phyloP scores from a whole-genome alignment of 2,888 invertebrate species.

The Ophion ellenae region DNA sequence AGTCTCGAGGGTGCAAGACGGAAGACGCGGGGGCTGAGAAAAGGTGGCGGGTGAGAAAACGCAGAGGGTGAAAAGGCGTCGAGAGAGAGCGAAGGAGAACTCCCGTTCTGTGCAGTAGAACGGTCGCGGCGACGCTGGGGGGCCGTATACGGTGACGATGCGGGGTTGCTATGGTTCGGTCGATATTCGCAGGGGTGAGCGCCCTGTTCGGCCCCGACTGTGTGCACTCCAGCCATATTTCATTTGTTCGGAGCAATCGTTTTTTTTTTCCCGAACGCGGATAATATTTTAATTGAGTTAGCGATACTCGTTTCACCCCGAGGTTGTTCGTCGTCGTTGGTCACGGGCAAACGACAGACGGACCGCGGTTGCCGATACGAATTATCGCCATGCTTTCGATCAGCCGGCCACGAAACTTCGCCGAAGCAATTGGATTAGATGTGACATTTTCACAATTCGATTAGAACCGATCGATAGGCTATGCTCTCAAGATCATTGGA shows the following conservation, averaged over 20 bases:
- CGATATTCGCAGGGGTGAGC: constrained; percentile 79
- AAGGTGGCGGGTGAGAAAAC: constrained; percentile 32
- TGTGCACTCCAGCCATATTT: constrained; percentile 23
- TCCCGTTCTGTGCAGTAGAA: constrained; percentile 16
- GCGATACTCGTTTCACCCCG: constrained; percentile 25
- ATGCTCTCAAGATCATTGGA: neutral
- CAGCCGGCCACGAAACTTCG: neutral
- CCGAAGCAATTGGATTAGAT: neutral
- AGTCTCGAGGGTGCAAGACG: constrained; percentile 42
- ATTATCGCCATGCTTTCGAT: neutral
- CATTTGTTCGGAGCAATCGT: constrained; percentile 36
- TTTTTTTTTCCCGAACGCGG: constrained; percentile 40
- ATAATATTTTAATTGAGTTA: constrained; percentile 62
- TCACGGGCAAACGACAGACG: neutral
- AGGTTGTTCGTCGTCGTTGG: neutral
- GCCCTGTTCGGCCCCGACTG: constrained; percentile 72
- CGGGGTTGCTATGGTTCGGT: constrained; percentile 71
- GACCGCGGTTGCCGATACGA: neutral
- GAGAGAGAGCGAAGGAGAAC: neutral
- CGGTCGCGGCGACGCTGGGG: constrained; percentile 30
- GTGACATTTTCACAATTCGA: neutral
- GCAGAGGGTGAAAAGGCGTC: constrained; percentile 46
- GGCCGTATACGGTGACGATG: constrained; percentile 51
- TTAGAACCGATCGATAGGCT: neutral
- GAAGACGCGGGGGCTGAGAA: constrained; percentile 11